Percentiles rank a stretch among this genome's conserved stretches.
Evolutionary conservation across 2,888 invertebrate genomes (phyloP).

Genomic region (Abscondita cerata): DNA sequence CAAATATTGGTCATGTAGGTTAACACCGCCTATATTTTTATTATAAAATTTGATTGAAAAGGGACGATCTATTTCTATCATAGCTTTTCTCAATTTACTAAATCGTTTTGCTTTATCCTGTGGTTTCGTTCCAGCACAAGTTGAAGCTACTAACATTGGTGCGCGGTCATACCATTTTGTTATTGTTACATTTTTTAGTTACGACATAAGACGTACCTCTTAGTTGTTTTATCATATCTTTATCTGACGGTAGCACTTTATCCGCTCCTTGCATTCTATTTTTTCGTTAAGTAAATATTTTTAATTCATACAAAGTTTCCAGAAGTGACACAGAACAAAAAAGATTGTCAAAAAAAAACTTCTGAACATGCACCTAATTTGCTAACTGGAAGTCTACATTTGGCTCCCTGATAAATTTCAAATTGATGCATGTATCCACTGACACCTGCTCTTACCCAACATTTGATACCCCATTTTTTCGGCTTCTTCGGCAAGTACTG

Average conservation of each 20-base stretch:
- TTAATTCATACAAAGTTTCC: neutral
- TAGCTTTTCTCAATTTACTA: neutral
- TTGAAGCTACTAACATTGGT: neutral
- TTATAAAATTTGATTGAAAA: neutral
- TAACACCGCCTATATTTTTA: neutral
- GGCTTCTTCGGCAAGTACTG: too few species aligned
- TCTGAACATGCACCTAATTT: neutral
- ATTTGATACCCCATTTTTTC: conserved; percentile 30
- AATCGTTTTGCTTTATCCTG: neutral
- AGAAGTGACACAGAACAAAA: neutral
- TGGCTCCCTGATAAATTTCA: conserved; percentile 29
- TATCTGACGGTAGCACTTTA: neutral
- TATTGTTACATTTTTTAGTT: neutral
- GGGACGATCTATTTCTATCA: neutral
- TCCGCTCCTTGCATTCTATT: neutral
- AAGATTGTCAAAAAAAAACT: conserved; percentile 2
- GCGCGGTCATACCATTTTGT: neutral
- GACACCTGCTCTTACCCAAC: conserved; percentile 25
- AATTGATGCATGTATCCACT: conserved; percentile 29
- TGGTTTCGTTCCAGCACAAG: neutral
- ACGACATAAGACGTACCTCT: neutral
- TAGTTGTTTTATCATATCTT: neutral
- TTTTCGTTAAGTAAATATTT: neutral
- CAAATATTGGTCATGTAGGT: neutral
- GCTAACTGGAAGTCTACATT: neutral